phyloP scores from a whole-genome alignment of 1,140 invertebrate genomes.

The Saxidomus purpurata region DNA sequence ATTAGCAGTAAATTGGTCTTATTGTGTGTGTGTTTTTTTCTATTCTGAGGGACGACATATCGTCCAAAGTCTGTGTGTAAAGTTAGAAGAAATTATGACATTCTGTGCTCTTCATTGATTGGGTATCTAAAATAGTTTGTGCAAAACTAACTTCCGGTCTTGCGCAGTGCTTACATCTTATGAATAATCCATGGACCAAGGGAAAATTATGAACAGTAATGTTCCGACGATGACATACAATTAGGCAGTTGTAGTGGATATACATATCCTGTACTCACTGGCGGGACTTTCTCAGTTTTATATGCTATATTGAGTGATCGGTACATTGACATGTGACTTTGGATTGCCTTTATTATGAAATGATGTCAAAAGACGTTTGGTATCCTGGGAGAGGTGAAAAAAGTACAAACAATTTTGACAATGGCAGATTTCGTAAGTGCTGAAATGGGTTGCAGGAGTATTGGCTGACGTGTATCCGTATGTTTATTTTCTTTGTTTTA shows the following conservation, averaged over 20 bases:
- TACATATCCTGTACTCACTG: background rate
- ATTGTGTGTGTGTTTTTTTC: background rate
- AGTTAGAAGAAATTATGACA: background rate
- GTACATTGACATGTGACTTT: background rate
- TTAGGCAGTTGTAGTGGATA: background rate
- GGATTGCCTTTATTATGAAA: background rate
- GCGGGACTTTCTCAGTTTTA: no score
- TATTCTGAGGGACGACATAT: background rate
- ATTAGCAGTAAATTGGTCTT: background rate
- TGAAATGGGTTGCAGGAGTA: background rate
- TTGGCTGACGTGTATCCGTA: background rate
- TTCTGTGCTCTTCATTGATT: constrained; percentile 30
- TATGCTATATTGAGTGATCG: no score
- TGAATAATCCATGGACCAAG: constrained; percentile 32
- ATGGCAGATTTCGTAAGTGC: constrained; percentile 9
- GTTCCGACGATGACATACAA: background rate
- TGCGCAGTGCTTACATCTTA: constrained; percentile 35
- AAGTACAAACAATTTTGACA: background rate
- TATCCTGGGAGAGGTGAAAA: background rate
- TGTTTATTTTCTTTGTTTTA: background rate
- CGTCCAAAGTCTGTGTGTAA: constrained; percentile 31
- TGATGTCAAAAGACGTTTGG: background rate
- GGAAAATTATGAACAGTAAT: constrained; percentile 22
- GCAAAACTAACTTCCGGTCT: constrained; percentile 35
- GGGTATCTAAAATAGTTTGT: constrained; percentile 29